These are phyloP conservation scores for Heloderma charlesbogerti DNA, from an alignment of 2,113 vertebrate genomes.

Conservation along the genomic window DNA sequence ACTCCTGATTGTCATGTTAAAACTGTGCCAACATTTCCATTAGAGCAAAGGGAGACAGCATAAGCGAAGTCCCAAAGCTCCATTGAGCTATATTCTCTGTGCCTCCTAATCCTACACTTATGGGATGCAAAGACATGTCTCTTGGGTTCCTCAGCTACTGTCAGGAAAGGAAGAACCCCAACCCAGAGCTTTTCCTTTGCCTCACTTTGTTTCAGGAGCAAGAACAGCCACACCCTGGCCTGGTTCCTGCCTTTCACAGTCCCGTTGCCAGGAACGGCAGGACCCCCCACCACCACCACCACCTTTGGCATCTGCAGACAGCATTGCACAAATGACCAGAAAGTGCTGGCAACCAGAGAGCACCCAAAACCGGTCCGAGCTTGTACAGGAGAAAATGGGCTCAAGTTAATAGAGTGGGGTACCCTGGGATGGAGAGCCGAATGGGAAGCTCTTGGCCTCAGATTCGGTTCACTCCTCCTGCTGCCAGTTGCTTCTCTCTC, in stretches of 20 bases:
- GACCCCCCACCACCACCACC: too few species aligned
- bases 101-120: not conserved
- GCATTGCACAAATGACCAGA: not conserved
- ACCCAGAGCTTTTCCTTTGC: not conserved
- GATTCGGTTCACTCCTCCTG: too few species aligned
- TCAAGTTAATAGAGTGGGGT: not conserved
- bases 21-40: constrained; percentile 6
- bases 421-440: not conserved
- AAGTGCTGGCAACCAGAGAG: not conserved
- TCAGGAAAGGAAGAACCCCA: not conserved
- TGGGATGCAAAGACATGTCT: not conserved
- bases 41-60: not conserved
- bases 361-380: too few species aligned
- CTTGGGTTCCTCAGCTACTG: too few species aligned
- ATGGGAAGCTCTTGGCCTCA: too few species aligned
- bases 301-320: not conserved
- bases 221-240: not conserved
- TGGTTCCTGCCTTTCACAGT: not conserved
- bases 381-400: too few species aligned
- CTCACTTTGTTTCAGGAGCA: not conserved
- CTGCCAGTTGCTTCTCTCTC: too few species aligned
- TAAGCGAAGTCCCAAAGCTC: not conserved
- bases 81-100: not conserved
- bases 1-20: not conserved
- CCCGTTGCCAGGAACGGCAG: not conserved